Evolutionary conservation across 2,888 invertebrate genomes (phyloP), one percentile per base, ranked within the genome.

Genomic region (Habrosyne pyritoides): DNA sequence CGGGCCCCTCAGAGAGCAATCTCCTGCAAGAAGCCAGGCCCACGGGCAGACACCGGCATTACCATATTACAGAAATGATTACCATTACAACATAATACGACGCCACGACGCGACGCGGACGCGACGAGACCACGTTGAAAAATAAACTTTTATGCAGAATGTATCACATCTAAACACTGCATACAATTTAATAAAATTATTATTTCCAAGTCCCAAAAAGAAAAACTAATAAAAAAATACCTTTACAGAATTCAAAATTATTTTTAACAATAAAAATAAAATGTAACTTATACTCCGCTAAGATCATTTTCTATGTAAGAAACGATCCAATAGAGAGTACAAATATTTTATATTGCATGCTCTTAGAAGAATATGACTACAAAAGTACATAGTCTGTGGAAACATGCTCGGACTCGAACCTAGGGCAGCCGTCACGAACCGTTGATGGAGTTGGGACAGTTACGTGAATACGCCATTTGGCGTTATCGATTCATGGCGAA

Each of bases 281-380:
- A 71, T 79, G 74, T 79, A 18, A 73, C 50, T 69, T 21, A 59
- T 55, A 59, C 63, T 18, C 69, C 67, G 36, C 70, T 59, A 59
- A 68, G 77, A 69, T 33, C 51, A 53, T 60, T 53, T 64, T 69
- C 80, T 77, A 83, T 73, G n/a, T 53, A 57, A 81, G 78, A 75
- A 63, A 66, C 57, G 57, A 64, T 63, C 83, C 68, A 28, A 46
- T 52, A 65, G 69, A 67, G 69, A 77, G 75, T 59, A 69, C 73
- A 75, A 77, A 62, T 78, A 56, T 79, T 73, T 55, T 52, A 33
- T 90, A 55, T 89, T 61, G 90, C 90, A 90, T 90, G 87, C 79
- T 86, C 88, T 89, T 88, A 88, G 88, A 86, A 89, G 88, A 81
- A 72, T 60, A 75, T 79, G 71, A 67, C 82, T 84, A 89, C 66